Conservation (phyloP, 2,797 vertebrate species). For the Caiman crocodilus region DNA sequence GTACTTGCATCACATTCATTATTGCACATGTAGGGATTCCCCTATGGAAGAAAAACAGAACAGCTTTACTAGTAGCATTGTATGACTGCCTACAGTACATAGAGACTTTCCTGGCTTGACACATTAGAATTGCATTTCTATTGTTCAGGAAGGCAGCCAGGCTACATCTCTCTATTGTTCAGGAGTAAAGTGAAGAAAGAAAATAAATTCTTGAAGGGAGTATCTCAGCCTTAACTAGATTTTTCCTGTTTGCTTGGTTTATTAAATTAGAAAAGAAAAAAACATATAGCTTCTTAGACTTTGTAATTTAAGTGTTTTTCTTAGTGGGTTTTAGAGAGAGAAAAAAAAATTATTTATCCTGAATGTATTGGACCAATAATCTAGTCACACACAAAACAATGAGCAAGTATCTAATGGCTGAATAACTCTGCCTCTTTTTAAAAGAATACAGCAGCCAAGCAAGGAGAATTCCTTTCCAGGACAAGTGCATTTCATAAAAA, state of each 20-base stretch:
- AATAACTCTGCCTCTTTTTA: constrained; percentile 5
- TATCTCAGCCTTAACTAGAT: background rate
- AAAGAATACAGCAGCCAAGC: constrained; percentile 7
- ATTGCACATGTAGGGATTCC: constrained; percentile 99
- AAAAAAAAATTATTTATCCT: constrained; percentile 49
- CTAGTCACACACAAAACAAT: constrained; percentile 32
- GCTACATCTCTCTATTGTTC: background rate
- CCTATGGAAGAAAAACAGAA: constrained; percentile 83
- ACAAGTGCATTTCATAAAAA: constrained; percentile 11
- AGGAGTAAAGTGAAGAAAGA: background rate
- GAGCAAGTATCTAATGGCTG: constrained; percentile 19
- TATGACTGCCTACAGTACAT: background rate
- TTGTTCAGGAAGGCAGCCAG: background rate
- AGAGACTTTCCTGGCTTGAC: background rate
- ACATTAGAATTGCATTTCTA: background rate
- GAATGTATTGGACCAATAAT: background rate
- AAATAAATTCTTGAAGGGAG: background rate
- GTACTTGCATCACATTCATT: constrained; percentile 97
- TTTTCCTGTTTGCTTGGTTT: background rate
- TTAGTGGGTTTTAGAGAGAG: constrained; percentile 10
- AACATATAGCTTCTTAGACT: background rate
- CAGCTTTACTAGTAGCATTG: constrained; percentile 18
- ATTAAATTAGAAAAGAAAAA: background rate
- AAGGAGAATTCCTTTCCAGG: background rate
- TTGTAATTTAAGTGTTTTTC: constrained; percentile 11